A percentile compares a stretch with the other conserved stretches of the same genome.
These are phyloP conservation scores for Sphenodon punctatus DNA, from an alignment of 2,797 vertebrate genomes.

Conservation along the genomic window DNA sequence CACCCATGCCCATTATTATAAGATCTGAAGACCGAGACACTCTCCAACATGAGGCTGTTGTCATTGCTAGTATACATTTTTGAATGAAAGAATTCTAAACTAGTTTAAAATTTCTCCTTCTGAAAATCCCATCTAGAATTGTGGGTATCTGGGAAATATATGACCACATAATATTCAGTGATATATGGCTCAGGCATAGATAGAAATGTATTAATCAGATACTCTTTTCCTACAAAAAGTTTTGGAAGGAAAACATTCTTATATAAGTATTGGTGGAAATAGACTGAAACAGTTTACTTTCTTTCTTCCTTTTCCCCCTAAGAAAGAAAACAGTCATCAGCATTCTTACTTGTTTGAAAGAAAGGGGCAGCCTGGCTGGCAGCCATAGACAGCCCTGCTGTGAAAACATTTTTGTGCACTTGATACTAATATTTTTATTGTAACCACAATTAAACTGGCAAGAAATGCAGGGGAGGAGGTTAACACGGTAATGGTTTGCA, in stretches of 20 bases:
- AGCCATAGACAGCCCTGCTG: neutral
- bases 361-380: constrained; percentile 13
- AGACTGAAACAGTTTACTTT: constrained; percentile 28
- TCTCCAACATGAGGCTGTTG: too few relatives aligned
- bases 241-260: constrained; percentile 14
- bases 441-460: neutral
- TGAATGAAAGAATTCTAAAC: too few relatives aligned
- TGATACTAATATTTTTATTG: neutral
- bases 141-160: neutral
- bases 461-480: neutral
- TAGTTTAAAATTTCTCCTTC: neutral
- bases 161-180: constrained; percentile 3
- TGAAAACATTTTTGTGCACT: constrained; percentile 25
- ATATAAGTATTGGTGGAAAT: neutral
- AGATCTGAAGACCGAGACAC: too few relatives aligned
- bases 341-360: constrained; percentile 15
- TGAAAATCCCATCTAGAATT: neutral
- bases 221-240: constrained; percentile 31
- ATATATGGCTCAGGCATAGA: constrained; percentile 17
- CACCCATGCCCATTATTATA: too few relatives aligned
- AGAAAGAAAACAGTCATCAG: constrained; percentile 35
- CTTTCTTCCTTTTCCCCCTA: neutral
- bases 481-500: neutral
- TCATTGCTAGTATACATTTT: too few relatives aligned
- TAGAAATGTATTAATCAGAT: too few relatives aligned